Percentiles rank a stretch among this genome's conserved stretches.
phyloP scores from a whole-genome alignment of 1,140 invertebrate species.

The Eumeta japonica region DNA sequence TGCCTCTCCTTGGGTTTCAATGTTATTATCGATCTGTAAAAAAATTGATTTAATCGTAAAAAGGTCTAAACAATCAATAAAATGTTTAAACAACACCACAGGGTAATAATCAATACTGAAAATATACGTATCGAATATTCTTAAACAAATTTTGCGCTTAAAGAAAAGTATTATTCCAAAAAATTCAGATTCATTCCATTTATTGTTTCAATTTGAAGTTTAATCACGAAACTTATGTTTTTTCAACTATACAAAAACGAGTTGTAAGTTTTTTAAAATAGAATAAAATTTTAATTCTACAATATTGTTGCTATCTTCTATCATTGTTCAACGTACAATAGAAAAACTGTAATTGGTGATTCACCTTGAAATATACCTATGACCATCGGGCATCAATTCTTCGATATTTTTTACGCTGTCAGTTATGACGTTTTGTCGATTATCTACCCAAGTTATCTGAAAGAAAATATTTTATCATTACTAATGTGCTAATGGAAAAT shows the following conservation, averaged over 20 bases:
- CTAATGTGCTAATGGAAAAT: background rate
- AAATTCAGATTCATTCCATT: no score
- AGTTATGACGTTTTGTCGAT: constrained; percentile 74
- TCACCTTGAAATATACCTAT: constrained; percentile 37
- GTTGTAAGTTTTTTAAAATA: background rate
- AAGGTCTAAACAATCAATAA: background rate
- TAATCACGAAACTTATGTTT: background rate
- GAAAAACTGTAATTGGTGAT: background rate
- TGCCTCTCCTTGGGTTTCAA: constrained; percentile 81
- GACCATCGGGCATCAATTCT: constrained; percentile 67
- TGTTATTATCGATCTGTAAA: constrained; percentile 80
- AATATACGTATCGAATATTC: no score
- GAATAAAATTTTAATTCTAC: no score
- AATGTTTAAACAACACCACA: no score
- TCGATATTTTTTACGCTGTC: constrained; percentile 70
- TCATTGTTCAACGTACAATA: background rate
- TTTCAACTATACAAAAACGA: background rate
- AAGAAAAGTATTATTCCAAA: no score
- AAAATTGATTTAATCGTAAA: constrained; percentile 52
- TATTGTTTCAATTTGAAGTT: no score
- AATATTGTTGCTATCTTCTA: no score
- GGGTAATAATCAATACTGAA: no score
- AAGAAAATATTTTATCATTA: constrained; percentile 7
- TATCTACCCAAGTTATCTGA: constrained; percentile 90
- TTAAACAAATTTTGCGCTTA: no score